Conservation (phyloP, 1,140 invertebrate species). For the Vanessa atalanta region DNA sequence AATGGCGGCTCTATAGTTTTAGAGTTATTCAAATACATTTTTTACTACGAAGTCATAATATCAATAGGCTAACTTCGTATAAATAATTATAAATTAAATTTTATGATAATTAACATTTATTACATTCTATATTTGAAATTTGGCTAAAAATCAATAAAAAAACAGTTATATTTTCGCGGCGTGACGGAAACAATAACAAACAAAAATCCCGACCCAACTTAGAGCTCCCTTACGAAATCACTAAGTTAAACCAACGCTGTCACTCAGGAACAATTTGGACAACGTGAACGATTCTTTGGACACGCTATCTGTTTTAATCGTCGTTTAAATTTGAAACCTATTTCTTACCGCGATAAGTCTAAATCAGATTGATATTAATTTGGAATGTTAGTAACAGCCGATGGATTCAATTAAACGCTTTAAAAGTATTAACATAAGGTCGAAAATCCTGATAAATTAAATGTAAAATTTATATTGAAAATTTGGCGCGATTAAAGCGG, state of each 20-base stretch:
- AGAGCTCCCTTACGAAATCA: conserved; percentile 54
- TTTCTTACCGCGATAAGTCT: conserved; percentile 11
- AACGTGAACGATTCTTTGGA: conserved; percentile 46
- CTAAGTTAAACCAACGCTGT: conserved; percentile 55
- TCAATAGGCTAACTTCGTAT: too few relatives aligned
- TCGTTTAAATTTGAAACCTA: conserved; percentile 38
- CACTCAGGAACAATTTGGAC: conserved; percentile 51
- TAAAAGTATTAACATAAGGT: conserved; percentile 30
- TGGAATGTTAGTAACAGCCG: neutral
- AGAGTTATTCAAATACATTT: too few relatives aligned
- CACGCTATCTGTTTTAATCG: conserved; percentile 14
- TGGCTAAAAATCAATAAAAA: neutral
- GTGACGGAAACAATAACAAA: conserved; percentile 45
- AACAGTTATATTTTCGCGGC: conserved; percentile 5
- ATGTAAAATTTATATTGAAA: conserved; percentile 46
- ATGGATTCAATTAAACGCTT: conserved; percentile 25
- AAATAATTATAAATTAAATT: too few relatives aligned
- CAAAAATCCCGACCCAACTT: conserved; percentile 46
- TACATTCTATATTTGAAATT: too few relatives aligned
- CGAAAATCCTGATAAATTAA: conserved; percentile 21
- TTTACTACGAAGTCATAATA: too few relatives aligned
- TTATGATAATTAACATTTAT: too few relatives aligned
- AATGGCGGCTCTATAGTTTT: too few relatives aligned
- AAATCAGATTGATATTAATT: conserved; percentile 13
- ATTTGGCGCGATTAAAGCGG: conserved; percentile 57